Percentiles rank a stretch among this genome's conserved stretches.
Evolutionary conservation across 2,113 vertebrate genomes (phyloP).

Genomic region (Varanus salvator): DNA sequence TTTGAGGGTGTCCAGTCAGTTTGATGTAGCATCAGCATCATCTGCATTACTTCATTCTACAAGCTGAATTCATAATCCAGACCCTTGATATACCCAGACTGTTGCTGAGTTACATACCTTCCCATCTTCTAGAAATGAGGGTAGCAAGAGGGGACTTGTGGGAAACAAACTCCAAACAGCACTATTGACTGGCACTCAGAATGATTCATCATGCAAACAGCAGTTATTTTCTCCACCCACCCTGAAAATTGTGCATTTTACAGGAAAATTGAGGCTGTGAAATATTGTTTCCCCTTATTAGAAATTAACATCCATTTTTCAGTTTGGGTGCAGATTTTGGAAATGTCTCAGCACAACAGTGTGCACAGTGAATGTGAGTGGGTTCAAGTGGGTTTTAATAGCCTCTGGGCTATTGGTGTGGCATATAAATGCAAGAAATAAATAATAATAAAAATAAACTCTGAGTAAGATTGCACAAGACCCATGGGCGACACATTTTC

Average conservation of each 20-base stretch:
- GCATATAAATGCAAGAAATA: too few species aligned
- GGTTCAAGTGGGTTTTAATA: background rate
- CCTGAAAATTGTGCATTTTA: constrained; percentile 59
- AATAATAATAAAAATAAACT: too few species aligned
- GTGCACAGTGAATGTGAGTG: background rate
- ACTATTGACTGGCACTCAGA: constrained; percentile 56
- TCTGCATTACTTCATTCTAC: background rate
- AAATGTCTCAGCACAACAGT: too few species aligned
- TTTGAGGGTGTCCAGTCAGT: background rate
- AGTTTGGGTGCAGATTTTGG: background rate
- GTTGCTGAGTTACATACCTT: background rate
- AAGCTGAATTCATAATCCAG: background rate
- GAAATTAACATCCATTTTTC: constrained; percentile 67
- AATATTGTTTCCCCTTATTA: constrained; percentile 70
- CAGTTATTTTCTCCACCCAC: constrained; percentile 69
- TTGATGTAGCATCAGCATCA: background rate
- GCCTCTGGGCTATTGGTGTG: too few species aligned
- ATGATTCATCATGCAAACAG: constrained; percentile 72
- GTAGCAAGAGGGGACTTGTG: background rate
- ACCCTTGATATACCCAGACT: background rate
- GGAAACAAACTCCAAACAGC: constrained; percentile 47
- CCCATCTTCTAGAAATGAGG: background rate
- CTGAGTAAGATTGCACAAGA: background rate
- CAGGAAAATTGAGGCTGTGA: constrained; percentile 60
- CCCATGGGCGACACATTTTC: background rate